Evolutionary conservation across 2,113 vertebrate species (phyloP), one percentile per base, ranked within the genome.

Genomic region (Bujurquina vittata): DNA sequence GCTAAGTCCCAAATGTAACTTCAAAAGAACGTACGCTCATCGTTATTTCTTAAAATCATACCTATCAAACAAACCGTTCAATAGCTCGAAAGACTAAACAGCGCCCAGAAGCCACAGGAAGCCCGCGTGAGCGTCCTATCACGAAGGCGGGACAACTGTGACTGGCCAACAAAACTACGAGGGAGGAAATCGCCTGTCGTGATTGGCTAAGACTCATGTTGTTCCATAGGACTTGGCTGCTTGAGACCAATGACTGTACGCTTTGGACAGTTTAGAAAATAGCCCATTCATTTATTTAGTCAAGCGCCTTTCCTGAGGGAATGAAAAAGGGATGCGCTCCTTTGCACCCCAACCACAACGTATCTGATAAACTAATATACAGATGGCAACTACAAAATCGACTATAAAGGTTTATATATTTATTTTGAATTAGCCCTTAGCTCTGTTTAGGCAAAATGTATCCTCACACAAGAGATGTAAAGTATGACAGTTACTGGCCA

Each of bases 21-120:
- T 83, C 10, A 1, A 14, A 10, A n/a, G 60, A 10, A 57, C 57
- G 40, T 22, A 12, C 0, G 17, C n/a, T 26, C 29, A 1, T 63
- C 61, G 62, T 75, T 79, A 23, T 29, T 26, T 17, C 14, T 35
- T 40, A 26, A 69, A 84, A 75, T 23, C 2, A 11, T 5, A 15
- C 17, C 35, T 40, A 37, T 54, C 12, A 69, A 80, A 56, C 60
- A 37, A 80, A 65, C 49, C 14, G 17, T 29, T 11, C 35, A 87
- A 76, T 69, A 61, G 22, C 61, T 88, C 26, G 2, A 2, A 3
- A n/a, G 6, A 87, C 37, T 55, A 35, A 87, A 9, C 82, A 84
- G 81, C 86, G 84, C 83, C 89, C 86, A 79, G 77, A 83, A 85
- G 2, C 76, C 65, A 92, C 93, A 94, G 94, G 95, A 95, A 95